A percentile compares a stretch with the other conserved stretches of the same genome.
These are phyloP conservation scores for Pogona vitticeps DNA, from an alignment of 2,113 vertebrate genomes.

Conservation along the genomic window DNA sequence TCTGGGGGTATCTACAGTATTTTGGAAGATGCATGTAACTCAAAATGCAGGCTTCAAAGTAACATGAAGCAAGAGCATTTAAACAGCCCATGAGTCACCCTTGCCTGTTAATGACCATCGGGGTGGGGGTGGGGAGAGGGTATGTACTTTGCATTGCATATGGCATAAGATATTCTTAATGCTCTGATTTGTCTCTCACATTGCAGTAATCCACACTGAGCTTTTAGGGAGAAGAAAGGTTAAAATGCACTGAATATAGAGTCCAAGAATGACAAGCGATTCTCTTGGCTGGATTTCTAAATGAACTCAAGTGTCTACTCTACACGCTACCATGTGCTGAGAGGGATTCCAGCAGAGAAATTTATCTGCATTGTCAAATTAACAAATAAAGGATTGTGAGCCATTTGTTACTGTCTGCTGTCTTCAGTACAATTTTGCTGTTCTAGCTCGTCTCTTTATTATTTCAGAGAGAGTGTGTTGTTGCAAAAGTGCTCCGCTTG, in stretches of 20 bases:
- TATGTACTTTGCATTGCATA: background rate
- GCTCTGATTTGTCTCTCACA: background rate
- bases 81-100: background rate
- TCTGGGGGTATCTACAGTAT: background rate
- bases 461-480: background rate
- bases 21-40: background rate
- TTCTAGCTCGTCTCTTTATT: conserved; percentile 27
- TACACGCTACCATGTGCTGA: conserved; percentile 1
- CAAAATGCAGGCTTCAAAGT: background rate
- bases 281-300: background rate
- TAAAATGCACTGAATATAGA: background rate
- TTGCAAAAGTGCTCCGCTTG: background rate
- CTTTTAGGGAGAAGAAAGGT: background rate
- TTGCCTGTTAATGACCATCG: no score
- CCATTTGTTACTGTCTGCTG: background rate
- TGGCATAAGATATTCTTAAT: background rate
- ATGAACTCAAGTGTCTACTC: background rate
- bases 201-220: conserved; percentile 1
- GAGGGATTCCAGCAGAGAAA: background rate
- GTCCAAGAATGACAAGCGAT: background rate
- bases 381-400: conserved; percentile 23
- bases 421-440: conserved; percentile 20
- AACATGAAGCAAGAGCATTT: background rate
- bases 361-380: conserved; percentile 22
- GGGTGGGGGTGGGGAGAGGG: background rate